Evolutionary conservation across 2,797 vertebrate genomes (phyloP), one percentile per base, ranked within the genome.

Genomic region (Malacoctenus gilli): DNA sequence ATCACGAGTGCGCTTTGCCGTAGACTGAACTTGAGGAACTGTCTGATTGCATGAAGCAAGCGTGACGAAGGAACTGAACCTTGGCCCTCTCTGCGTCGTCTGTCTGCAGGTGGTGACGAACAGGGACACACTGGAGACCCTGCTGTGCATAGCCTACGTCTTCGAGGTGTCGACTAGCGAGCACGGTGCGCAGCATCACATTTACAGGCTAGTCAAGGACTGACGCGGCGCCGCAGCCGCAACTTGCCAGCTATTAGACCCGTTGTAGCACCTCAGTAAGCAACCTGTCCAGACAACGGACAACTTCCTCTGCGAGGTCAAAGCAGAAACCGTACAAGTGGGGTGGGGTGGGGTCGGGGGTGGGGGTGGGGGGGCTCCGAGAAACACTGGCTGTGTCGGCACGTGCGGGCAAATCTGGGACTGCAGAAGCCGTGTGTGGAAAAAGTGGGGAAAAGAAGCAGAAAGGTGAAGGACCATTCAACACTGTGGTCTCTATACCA

Each of bases 151-250:
- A 25, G 94, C 95, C 0, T 96, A 94, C 4, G 94, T 96, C 51
- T 96, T 95, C 1, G 95, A 96, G 82, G 94, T 96, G 73, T 96
- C 94, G 4, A 93, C 93, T 46, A 96, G 94, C 1, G 94, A 95
- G 71, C 95, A 95, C 0, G 95, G 95, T 0, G 94, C 95, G 7
- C 95, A 96, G 72, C 94, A 96, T 83, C 95, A 96, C 58, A 94
- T 95, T 83, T 96, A 96, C 87, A 91, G 93, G 81, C 93, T 96
- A 15, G 92, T 95, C 78, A 96, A 94, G 85, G 95, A 96, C 90
- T 95, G 92, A 94, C 68, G 85, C 40, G 43, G 66, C 53, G 46
- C 30, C 50, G 39, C 57, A 56, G 55, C 41, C 52, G 68, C 59
- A 75, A 62, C 80, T 61, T 39, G 36, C 22, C 82, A 64, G 47